Evolutionary conservation across 2,888 invertebrate genomes (phyloP), one percentile per base, ranked within the genome.

Genomic region (Linnaemya tessellans): DNA sequence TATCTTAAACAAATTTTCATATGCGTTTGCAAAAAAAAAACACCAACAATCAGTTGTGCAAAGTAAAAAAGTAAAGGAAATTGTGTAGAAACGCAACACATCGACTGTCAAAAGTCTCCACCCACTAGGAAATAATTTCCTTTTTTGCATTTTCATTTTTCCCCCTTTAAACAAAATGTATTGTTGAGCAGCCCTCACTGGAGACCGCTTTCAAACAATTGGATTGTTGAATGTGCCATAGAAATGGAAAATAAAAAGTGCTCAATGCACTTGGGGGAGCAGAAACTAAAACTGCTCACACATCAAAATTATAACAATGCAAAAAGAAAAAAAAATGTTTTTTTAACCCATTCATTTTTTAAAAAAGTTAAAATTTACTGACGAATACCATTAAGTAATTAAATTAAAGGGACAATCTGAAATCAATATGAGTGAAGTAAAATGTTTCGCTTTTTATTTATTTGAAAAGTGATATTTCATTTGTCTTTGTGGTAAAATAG

Each of bases 91-190:
- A 22, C 58, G 35, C 49, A 5, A 78, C 68, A 51, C 46, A 51
- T 60, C 35, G 9, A 18, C 68, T 60, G 51, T 51, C 78, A 60
- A 68, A 78, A 38, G 51, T 68, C 49, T 51, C 46, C 70, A 51
- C 71, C 64, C 79, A 79, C 78, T 22, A 38, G 46, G 67, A 67
- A 49, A 30, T n/a, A n/a, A n/a, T n/a, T n/a, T 5, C 30, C 5
- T 30, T 60, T 58, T 43, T 20, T 67, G 35, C 38, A 67, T 56
- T 54, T 67, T 38, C n/a, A 49, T 30, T 64, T n/a, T 56, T 70
- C 1, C 38, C 11, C 25, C 46, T 71, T 71, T 43, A 49, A 30
- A 73, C 67, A 51, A 51, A 13, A n/a, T 11, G n/a, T n/a, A n/a
- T n/a, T n/a, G n/a, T n/a, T 13, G 4, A 30, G 38, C 25, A 78